phyloP scores from a whole-genome alignment of 2,888 invertebrate genomes.

The Xestia ashworthii region DNA sequence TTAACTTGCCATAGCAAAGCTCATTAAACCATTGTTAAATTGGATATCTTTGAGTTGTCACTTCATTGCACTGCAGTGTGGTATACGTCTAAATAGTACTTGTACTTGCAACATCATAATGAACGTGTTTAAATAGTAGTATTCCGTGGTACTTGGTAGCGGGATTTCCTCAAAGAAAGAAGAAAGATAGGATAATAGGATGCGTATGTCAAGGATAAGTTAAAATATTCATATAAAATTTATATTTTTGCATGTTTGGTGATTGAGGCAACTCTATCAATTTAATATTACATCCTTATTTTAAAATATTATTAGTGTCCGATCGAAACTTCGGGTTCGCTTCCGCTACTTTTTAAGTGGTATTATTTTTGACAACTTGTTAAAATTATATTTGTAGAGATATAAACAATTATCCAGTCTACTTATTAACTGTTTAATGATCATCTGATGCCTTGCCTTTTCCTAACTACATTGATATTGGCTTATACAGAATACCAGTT shows the following conservation, averaged over 20 bases:
- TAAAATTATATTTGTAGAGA: not conserved
- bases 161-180: not conserved
- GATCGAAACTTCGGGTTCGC: not conserved
- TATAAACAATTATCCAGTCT: not conserved
- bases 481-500: too few relatives aligned
- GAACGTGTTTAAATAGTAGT: not conserved
- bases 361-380: not conserved
- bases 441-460: not conserved
- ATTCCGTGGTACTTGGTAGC: not conserved
- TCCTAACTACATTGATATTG: not conserved
- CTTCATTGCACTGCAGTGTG: conserved; percentile 1
- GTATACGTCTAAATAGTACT: not conserved
- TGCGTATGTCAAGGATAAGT: not conserved
- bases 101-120: not conserved
- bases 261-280: not conserved
- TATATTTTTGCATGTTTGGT: not conserved
- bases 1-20: not conserved
- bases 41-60: not conserved
- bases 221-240: not conserved
- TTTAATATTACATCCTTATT: not conserved
- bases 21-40: not conserved
- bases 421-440: not conserved
- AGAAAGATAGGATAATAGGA: too few relatives aligned
- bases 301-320: not conserved
- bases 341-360: not conserved